These are phyloP conservation scores for Cheilosia soror DNA, from an alignment of 2,888 invertebrate species.

Conservation along the genomic window DNA sequence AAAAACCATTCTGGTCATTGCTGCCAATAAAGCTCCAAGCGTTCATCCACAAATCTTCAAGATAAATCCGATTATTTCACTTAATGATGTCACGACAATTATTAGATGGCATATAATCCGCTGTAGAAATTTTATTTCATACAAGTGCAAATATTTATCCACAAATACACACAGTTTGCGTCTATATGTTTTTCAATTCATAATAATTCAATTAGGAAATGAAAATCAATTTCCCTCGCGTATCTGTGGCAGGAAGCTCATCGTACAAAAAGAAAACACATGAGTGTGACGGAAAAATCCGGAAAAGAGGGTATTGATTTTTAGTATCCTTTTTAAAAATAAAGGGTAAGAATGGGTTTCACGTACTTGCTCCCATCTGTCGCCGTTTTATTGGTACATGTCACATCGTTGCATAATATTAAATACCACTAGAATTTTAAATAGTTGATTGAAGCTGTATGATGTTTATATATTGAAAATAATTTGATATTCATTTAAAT, in stretches of 20 bases:
- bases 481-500: no score
- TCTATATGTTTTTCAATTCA: not conserved
- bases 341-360: not conserved
- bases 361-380: not conserved
- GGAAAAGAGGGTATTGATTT: not conserved
- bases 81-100: no score
- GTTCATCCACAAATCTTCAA: no score
- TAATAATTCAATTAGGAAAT: slow-evolving; percentile 3
- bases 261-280: not conserved
- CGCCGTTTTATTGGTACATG: not conserved
- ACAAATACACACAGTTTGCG: no score
- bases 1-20: no score
- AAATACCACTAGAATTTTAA: not conserved
- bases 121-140: no score
- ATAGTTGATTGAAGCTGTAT: not conserved
- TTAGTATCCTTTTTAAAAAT: not conserved
- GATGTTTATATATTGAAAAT: not conserved
- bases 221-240: not conserved
- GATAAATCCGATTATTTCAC: no score
- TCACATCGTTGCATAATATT: not conserved
- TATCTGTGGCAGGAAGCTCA: not conserved
- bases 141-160: no score
- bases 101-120: no score
- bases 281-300: not conserved
- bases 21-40: no score